These are phyloP conservation scores for Xiphophorus hellerii DNA, from an alignment of 2,113 vertebrate genomes.

Conservation along the genomic window DNA sequence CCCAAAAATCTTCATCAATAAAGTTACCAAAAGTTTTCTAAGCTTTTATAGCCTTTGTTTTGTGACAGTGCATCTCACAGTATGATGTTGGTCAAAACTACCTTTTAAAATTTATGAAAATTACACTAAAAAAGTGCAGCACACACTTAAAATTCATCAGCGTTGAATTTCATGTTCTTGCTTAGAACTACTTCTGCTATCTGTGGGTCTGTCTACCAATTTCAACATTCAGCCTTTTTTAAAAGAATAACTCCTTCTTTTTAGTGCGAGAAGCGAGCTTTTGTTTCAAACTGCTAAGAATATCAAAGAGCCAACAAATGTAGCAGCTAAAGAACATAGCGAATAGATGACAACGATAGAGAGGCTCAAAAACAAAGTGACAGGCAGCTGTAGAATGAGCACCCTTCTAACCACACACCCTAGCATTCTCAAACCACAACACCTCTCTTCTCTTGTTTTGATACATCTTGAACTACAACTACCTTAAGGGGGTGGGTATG, in stretches of 20 bases:
- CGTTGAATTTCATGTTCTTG: background rate
- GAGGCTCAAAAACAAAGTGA: slow-evolving; percentile 38
- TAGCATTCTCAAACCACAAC: slow-evolving; percentile 64
- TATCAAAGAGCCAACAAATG: slow-evolving; percentile 3
- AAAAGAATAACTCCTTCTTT: slow-evolving; percentile 3
- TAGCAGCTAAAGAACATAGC: slow-evolving; percentile 19
- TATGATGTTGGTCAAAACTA: background rate
- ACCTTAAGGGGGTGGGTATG: background rate
- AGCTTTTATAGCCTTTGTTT: background rate
- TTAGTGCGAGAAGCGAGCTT: background rate
- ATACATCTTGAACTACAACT: slow-evolving; percentile 43
- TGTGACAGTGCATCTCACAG: background rate
- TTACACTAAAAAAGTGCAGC: background rate
- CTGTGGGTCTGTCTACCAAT: background rate
- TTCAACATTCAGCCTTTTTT: slow-evolving; percentile 9
- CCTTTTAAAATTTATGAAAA: no score
- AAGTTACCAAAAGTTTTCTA: background rate
- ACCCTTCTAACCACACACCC: slow-evolving; percentile 56
- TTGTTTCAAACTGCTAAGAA: background rate
- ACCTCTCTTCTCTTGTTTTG: slow-evolving; percentile 40
- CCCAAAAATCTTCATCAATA: background rate
- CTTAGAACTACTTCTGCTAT: background rate
- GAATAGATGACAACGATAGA: slow-evolving; percentile 47
- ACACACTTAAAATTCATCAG: background rate
- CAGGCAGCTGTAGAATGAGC: slow-evolving; percentile 63